Conservation (phyloP, 2,113 vertebrate species). For the Myotis davidii region DNA sequence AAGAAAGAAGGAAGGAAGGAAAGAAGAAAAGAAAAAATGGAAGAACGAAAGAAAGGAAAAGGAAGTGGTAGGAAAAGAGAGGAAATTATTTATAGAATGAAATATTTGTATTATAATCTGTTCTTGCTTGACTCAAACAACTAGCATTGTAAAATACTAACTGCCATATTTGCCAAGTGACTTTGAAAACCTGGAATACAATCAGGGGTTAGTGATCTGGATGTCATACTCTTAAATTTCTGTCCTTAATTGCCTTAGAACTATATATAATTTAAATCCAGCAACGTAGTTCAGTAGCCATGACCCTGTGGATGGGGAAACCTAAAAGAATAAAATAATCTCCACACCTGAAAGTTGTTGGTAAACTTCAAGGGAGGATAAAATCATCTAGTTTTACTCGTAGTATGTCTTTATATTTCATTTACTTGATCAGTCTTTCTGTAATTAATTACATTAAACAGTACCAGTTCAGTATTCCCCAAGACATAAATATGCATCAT, state of each 20-base stretch:
- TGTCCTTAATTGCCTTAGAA: not conserved
- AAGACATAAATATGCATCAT: not conserved
- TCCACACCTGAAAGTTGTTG: not conserved
- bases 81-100: conserved; percentile 8
- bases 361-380: not conserved
- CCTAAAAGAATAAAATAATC: not conserved
- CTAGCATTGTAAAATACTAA: conserved; percentile 7
- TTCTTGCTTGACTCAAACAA: not conserved
- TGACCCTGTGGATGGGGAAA: not conserved
- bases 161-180: not conserved
- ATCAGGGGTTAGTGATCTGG: not conserved
- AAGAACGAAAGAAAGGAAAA: not conserved
- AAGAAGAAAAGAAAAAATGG: not conserved
- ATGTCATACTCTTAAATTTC: conserved; percentile 1
- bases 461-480: not conserved
- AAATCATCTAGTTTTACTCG: not conserved
- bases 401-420: not conserved
- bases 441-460: conserved; percentile 14
- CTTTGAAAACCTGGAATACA: conserved; percentile 32
- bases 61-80: not conserved
- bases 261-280: conserved; percentile 14
- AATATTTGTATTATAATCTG: not conserved
- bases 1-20: not conserved
- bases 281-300: not conserved
- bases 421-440: not conserved